phyloP scores from a whole-genome alignment of 2,888 invertebrate genomes.

The Latrodectus hesperus region DNA sequence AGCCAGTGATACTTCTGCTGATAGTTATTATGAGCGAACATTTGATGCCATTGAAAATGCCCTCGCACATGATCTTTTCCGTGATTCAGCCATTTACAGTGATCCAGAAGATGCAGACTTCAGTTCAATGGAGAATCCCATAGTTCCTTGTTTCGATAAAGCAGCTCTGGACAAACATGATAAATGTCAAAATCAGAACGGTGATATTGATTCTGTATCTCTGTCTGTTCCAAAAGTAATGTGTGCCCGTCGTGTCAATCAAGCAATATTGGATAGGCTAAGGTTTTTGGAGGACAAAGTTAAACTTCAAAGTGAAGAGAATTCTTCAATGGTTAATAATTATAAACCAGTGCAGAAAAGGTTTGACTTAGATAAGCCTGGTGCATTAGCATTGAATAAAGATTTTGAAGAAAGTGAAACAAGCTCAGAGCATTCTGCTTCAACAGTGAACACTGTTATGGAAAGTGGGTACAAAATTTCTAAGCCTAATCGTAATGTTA shows the following conservation, averaged over 20 bases:
- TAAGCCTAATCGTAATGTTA: constrained; percentile 15
- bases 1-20: constrained; percentile 77
- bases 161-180: background rate
- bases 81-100: constrained; percentile 89
- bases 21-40: constrained; percentile 85
- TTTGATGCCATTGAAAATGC: constrained; percentile 85
- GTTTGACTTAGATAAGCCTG: constrained; percentile 74
- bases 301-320: constrained; percentile 72
- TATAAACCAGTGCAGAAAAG: constrained; percentile 74
- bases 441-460: constrained; percentile 75
- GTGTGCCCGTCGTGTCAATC: constrained; percentile 64
- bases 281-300: constrained; percentile 74
- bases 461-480: constrained; percentile 72
- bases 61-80: constrained; percentile 82
- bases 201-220: constrained; percentile 16
- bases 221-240: constrained; percentile 56
- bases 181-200: constrained; percentile 20
- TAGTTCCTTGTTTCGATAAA: background rate
- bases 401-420: constrained; percentile 74
- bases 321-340: constrained; percentile 71
- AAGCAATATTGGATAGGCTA: constrained; percentile 73
- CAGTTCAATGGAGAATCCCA: constrained; percentile 36
- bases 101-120: constrained; percentile 80
- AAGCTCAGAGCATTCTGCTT: constrained; percentile 75
- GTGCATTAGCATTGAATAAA: constrained; percentile 62